Base-by-base conservation (phyloP, 2,888 invertebrate genomes). In the Drosophila algonquin region DNA sequence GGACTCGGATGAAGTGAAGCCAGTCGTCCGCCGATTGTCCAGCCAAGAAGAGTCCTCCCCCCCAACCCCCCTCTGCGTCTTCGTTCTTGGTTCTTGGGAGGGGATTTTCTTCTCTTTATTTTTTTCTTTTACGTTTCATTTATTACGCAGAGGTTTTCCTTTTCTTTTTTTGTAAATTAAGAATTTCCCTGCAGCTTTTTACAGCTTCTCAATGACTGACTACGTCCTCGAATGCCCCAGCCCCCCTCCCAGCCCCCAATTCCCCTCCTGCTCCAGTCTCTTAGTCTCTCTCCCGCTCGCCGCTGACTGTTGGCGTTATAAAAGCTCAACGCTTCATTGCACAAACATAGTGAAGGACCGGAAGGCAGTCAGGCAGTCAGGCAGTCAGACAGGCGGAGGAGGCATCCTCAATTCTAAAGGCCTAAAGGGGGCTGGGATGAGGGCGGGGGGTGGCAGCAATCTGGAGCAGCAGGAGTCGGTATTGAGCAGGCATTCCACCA, bases 261-360 rank as follows among this genome's bases (percentile, higher is more conserved):
- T 24, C 48, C 46, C 44, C 46, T 52, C 67, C 47, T 67, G 51
- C 45, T 51, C 55, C 56, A 60, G 60, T 56, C 63, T 62, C 67
- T 74, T 73, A 83, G 75, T 62, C 67, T 74, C 69, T 24, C 30
- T 8, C 80, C 0, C 21, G n/a, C n/a, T 3, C 21, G 21, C 21
- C 21, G 73, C 83, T 81, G 84, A 83, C 83, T 81, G 87, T 83
- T 86, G 84, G 87, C 87, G 84, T 81, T 86, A 84, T 84, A 86
- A 84, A 86, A 86, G 87, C 84, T 75, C 63, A 80, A 86, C 83
- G 83, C 83, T 80, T 84, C 87, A 84, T 86, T 86, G 87, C 87
- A 81, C 83, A 84, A 84, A 84, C 73, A 86, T 78, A 86, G 74
- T 70, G 60, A 57, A 63, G 64, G 71, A 64, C 64, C 64, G 64